Evolutionary conservation across 2,113 vertebrate species (phyloP), one percentile per base, ranked within the genome.

Genomic region (Gallinago undulata): DNA sequence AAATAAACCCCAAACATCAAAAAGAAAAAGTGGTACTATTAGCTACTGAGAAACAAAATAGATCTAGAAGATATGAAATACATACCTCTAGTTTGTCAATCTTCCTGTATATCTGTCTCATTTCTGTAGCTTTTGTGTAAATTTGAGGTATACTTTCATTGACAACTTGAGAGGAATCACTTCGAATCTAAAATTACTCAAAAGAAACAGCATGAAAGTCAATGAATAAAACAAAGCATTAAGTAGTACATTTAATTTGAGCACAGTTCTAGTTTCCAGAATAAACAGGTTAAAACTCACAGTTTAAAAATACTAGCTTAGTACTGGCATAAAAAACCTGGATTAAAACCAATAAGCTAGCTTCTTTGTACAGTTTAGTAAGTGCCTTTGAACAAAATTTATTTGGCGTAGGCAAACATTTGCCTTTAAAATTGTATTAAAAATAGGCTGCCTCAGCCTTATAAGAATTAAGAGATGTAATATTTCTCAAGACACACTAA

Each of bases 71-170:
- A 28, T 13, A 81, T 2, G 45, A 85, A 84, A 77, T 56, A 76
- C 97, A 74, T 97, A 99, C 99, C 98, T 99, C 99, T 37, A 99
- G 97, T 56, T 98, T 98, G 97, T 99, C 99, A 89, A 99, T 99
- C 96, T 97, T 98, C 96, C 98, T 95, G 96, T 99, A 99, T 74
- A 99, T 98, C 35, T 98, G 98, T 94, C 98, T 98, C 99, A 99
- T 99, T 97, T 99, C 99, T 37, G 98, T 97, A 19, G 99, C 99
- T 96, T 99, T 99, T 50, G 98, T 97, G 91, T 99, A 96, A 93
- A 99, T 99, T 89, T 99, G 98, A 96, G 99, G 99, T 97, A 99
- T 97, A 73, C 98, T 99, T 97, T 99, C 99, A 91, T 99, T 98
- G 51, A 99, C 98, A 48, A 99, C 99, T 96, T 99, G 97, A 75